Evolutionary conservation across 2,888 invertebrate genomes (phyloP).

Genomic region (Lasioglossum zephyrum): DNA sequence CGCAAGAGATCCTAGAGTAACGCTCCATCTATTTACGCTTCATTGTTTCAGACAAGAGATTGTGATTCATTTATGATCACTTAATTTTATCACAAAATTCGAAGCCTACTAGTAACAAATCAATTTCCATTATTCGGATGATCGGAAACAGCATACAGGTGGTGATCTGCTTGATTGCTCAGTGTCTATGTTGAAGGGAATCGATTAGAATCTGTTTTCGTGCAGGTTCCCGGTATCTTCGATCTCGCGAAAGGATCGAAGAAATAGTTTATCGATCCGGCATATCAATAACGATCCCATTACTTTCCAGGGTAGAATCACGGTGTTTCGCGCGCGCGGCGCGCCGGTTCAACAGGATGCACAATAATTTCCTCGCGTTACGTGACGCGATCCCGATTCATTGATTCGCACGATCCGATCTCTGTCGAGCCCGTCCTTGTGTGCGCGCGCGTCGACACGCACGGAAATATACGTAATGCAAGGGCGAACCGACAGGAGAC

Average conservation of each 20-base stretch:
- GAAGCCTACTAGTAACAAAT: neutral
- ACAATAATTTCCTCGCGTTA: slow-evolving; percentile 59
- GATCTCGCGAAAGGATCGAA: slow-evolving; percentile 30
- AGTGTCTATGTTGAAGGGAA: neutral
- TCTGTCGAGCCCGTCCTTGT: neutral
- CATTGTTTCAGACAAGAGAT: too few relatives aligned
- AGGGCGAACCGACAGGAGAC: slow-evolving; percentile 29
- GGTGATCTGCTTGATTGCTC: neutral
- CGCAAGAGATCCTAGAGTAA: neutral
- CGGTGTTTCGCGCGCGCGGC: slow-evolving; percentile 23
- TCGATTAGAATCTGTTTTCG: slow-evolving; percentile 5
- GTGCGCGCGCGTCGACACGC: slow-evolving; percentile 17
- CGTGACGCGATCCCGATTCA: slow-evolving; percentile 61
- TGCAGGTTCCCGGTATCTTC: slow-evolving; percentile 5
- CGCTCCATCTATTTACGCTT: neutral
- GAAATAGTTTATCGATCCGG: slow-evolving; percentile 45
- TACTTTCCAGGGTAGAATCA: slow-evolving; percentile 7
- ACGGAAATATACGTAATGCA: slow-evolving; percentile 48
- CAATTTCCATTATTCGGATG: neutral
- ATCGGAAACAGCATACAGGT: neutral
- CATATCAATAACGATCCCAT: slow-evolving; percentile 53
- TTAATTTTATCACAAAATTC: neutral
- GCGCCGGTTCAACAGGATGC: slow-evolving; percentile 41
- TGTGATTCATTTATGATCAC: too few relatives aligned
- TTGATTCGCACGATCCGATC: slow-evolving; percentile 54